Evolutionary conservation across 2,888 invertebrate species (phyloP).

Genomic region (Drosophila infuscata): DNA sequence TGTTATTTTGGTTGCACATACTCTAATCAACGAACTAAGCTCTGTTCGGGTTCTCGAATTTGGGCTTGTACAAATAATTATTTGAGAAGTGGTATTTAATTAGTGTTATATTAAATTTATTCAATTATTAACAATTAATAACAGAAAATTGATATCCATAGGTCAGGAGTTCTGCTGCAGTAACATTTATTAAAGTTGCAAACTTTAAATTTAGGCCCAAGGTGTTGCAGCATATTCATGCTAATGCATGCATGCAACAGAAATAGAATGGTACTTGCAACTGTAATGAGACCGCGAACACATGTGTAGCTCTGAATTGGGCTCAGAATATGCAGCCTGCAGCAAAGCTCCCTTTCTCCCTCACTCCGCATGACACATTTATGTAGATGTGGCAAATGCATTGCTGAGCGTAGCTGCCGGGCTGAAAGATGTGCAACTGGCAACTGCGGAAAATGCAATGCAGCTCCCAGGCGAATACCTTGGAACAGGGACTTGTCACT

Average conservation of each 20-base stretch:
- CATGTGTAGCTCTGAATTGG: slow-evolving; percentile 14
- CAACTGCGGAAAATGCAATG: slow-evolving; percentile 63
- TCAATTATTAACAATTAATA: not conserved
- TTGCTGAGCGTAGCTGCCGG: slow-evolving; percentile 18
- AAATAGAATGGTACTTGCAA: slow-evolving; percentile 44
- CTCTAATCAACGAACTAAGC: slow-evolving; percentile 33
- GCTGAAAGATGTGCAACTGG: slow-evolving; percentile 30
- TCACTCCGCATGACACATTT: slow-evolving; percentile 5
- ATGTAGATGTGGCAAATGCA: slow-evolving; percentile 15
- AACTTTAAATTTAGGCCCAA: not conserved
- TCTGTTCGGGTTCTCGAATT: slow-evolving; percentile 3
- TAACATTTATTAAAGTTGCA: not conserved
- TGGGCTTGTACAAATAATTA: not conserved
- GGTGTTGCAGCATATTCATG: slow-evolving; percentile 23
- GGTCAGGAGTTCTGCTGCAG: not conserved
- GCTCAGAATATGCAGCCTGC: slow-evolving; percentile 32
- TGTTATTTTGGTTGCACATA: slow-evolving; percentile 16
- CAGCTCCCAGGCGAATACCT: slow-evolving; percentile 57
- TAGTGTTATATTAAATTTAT: not conserved
- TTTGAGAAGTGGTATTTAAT: slow-evolving; percentile 9
- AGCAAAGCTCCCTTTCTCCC: not conserved
- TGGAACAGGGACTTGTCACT: slow-evolving; percentile 56
- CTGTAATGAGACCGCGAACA: slow-evolving; percentile 59
- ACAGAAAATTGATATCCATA: not conserved
- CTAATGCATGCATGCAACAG: slow-evolving; percentile 22